Conservation (phyloP, 2,113 vertebrate genomes). For the Rhipidura dahli region DNA sequence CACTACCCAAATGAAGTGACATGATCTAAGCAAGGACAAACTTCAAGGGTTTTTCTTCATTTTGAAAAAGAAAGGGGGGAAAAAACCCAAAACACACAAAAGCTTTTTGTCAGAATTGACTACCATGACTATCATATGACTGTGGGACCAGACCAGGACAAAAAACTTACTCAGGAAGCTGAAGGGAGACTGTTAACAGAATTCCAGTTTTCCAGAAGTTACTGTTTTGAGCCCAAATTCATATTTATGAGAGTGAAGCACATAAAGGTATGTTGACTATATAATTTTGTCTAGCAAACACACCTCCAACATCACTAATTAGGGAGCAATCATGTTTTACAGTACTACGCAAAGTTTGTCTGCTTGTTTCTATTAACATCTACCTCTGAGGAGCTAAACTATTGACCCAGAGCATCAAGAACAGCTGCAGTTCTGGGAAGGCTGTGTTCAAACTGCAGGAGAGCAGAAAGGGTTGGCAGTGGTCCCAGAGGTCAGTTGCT, state of each 20-base stretch:
- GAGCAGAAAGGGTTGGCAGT: background rate
- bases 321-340: background rate
- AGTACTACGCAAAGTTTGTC: background rate
- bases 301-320: background rate
- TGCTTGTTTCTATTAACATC: background rate
- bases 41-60: background rate
- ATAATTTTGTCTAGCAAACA: background rate
- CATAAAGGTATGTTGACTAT: rapidly evolving
- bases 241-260: background rate
- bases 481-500: background rate
- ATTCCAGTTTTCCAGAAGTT: background rate
- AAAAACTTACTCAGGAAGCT: background rate
- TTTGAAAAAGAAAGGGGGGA: background rate
- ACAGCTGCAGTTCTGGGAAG: background rate
- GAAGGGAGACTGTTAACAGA: background rate
- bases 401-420: background rate
- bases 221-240: background rate
- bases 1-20: background rate
- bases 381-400: background rate
- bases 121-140: background rate
- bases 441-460: background rate
- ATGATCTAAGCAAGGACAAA: background rate
- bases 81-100: background rate
- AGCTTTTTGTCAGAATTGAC: background rate
- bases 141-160: background rate